Evolutionary conservation across 2,888 invertebrate genomes (phyloP).

Genomic region (Opisthograptis luteolata): DNA sequence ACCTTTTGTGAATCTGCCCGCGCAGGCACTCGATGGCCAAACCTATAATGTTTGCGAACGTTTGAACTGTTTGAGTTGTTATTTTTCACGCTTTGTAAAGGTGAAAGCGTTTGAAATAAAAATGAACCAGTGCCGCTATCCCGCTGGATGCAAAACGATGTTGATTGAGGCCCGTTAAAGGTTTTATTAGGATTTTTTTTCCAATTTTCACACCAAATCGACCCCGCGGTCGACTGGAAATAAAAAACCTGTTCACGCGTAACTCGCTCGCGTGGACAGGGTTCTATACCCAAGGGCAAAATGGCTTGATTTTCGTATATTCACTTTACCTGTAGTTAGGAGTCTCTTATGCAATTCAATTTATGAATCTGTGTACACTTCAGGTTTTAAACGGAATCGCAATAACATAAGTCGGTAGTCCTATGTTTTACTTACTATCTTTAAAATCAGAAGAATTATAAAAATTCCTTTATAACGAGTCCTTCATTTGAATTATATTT

Average conservation of each 20-base stretch:
- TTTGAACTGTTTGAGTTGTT: constrained; percentile 22
- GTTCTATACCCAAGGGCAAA: too few relatives aligned
- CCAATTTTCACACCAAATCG: constrained; percentile 9
- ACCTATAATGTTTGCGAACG: neutral
- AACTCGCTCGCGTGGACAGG: too few relatives aligned
- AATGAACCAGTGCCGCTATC: neutral
- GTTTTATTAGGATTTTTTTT: neutral
- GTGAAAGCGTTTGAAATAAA: constrained; percentile 3
- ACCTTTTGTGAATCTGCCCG: neutral
- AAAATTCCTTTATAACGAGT: too few relatives aligned
- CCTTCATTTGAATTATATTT: too few relatives aligned
- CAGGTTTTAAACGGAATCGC: too few relatives aligned
- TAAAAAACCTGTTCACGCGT: neutral
- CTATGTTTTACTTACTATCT: too few relatives aligned
- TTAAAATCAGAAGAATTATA: too few relatives aligned
- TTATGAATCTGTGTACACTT: too few relatives aligned
- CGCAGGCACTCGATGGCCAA: neutral
- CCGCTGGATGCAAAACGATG: constrained; percentile 2
- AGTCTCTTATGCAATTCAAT: too few relatives aligned
- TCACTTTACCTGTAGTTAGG: too few relatives aligned
- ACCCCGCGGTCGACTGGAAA: neutral
- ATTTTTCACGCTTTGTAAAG: neutral
- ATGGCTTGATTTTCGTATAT: too few relatives aligned
- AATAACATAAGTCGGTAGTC: too few relatives aligned
- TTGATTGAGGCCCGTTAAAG: constrained; percentile 8